A percentile compares a stretch with the other conserved stretches of the same genome.
phyloP scores from a whole-genome alignment of 2,113 vertebrate genomes.

The Aegypius monachus region DNA sequence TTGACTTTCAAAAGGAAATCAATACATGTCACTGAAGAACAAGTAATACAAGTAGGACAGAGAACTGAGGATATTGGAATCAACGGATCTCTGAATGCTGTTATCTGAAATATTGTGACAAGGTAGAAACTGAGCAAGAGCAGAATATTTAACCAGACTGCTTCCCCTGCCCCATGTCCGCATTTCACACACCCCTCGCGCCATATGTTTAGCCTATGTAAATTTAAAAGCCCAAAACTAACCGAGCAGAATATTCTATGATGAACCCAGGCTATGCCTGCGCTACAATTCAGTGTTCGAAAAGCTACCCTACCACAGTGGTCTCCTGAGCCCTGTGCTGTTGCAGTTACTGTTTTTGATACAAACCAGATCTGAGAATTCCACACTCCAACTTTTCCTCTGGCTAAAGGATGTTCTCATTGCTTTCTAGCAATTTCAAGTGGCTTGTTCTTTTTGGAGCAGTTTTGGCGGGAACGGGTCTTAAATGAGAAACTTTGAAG shows the following conservation, averaged over 20 bases:
- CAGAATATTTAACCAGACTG: background rate
- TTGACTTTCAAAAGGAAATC: background rate
- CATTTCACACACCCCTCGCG: background rate
- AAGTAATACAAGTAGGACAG: background rate
- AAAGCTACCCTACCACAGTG: background rate
- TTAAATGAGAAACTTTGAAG: background rate
- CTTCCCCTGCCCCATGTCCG: accelerated
- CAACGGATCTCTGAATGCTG: background rate
- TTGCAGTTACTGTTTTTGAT: background rate
- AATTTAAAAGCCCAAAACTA: background rate
- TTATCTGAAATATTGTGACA: background rate
- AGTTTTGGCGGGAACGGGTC: background rate
- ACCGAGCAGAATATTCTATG: background rate
- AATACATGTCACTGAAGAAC: background rate
- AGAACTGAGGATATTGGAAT: background rate
- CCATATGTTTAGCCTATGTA: background rate
- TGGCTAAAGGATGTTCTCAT: background rate
- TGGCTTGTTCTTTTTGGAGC: background rate
- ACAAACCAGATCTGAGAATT: background rate
- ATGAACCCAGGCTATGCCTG: background rate
- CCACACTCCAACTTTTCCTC: background rate
- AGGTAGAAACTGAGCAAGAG: background rate
- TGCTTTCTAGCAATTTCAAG: constrained; percentile 1
- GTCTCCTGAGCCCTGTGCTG: background rate
- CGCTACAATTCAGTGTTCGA: background rate